Evolutionary conservation across 1,140 invertebrate species (phyloP), one percentile per base, ranked within the genome.

Genomic region (Zophobas morio): DNA sequence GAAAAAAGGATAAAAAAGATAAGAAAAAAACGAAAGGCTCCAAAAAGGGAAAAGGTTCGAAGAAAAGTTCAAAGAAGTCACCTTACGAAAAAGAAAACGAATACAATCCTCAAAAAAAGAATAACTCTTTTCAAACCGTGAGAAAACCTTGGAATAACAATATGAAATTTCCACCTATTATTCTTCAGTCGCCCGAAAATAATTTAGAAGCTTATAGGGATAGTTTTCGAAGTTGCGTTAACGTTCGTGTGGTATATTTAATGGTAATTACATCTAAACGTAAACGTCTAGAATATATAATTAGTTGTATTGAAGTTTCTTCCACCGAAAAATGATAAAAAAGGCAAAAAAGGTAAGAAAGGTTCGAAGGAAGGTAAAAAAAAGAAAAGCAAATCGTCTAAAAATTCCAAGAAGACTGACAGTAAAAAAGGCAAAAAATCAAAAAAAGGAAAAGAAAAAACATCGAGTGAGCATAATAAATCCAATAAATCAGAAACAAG

Each of bases 111-210:
- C 83, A 84, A 71, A 86, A 87, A 33, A 73, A 73, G 8, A 84
- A 87, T 73, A 87, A 84, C 74, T 87, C 82, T 1, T 89, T 88
- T 75, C 86, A 88, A 79, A 89, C 87, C 66, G 87, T 86, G 74
- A 84, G 79, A 46, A 79, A 87, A 0, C 84, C 84, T 6, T 90
- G 88, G 88, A 85, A 84, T 66, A 88, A 88, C 77, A 80, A 88
- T 1, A 88, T 90, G 81, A 86, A 87, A 72, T 89, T 89, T 80
- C 85, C 87, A 60, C 81, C 86, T 6, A 72, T 89, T 8, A 83
- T 82, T 77, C 87, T 89, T 53, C 47, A 80, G 57, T 77, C 76
- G 6, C 87, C 87, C 63, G 87, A 87, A 72, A 86, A 87, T n/a
- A 86, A 89, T 79, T 85, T 89, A 20, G 78, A 74, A 5, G 84